Conservation (phyloP, 1,140 invertebrate species). For the Nylanderia fulva region DNA sequence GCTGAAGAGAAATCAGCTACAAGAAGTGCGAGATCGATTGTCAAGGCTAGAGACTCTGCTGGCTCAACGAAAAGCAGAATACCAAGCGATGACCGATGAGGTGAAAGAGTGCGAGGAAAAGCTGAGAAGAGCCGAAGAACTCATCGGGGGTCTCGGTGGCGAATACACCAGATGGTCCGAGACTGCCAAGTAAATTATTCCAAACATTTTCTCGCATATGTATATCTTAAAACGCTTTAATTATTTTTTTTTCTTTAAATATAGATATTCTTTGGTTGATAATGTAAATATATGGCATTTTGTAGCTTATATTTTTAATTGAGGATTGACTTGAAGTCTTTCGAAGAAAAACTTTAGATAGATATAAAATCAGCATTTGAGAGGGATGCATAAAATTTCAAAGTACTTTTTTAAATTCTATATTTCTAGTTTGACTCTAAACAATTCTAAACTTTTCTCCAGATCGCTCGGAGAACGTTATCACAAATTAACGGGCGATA, state of each 20-base stretch:
- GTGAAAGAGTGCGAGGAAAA: conserved; percentile 95
- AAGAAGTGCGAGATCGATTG: conserved; percentile 88
- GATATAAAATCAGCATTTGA: neutral
- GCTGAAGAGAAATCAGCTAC: conserved; percentile 92
- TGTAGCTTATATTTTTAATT: neutral
- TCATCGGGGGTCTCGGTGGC: conserved; percentile 94
- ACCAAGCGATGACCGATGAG: conserved; percentile 91
- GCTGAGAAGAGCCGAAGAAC: conserved; percentile 95
- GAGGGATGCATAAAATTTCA: neutral
- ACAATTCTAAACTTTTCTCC: neutral
- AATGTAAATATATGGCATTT: neutral
- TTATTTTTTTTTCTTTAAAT: too few species aligned
- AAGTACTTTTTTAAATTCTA: neutral
- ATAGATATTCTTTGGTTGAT: neutral
- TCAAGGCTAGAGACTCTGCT: conserved; percentile 89
- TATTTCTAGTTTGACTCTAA: neutral
- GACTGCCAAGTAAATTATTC: conserved; percentile 87
- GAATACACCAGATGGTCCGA: conserved; percentile 94
- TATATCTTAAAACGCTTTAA: too few species aligned
- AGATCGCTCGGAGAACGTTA: conserved; percentile 89
- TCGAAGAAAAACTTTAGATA: neutral
- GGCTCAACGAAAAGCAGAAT: conserved; percentile 86
- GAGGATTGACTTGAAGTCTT: neutral
- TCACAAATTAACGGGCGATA: conserved; percentile 80
- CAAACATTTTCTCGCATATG: too few species aligned